Conservation (phyloP, 2,797 vertebrate species). For the Megalops cyprinoides region DNA sequence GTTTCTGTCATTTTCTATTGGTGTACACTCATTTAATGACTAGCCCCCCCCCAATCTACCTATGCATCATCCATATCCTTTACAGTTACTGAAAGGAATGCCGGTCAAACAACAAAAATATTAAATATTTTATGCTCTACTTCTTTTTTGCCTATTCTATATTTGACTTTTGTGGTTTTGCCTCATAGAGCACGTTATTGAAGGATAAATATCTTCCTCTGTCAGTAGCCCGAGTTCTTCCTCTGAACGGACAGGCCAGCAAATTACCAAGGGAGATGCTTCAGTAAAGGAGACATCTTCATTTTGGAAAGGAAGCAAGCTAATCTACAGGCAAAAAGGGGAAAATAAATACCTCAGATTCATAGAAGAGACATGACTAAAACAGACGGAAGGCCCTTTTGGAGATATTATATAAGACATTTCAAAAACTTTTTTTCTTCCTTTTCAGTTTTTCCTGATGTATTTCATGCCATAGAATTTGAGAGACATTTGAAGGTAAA, state of each 20-base stretch:
- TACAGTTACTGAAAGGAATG: constrained; percentile 5
- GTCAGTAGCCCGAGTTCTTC: neutral
- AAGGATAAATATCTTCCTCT: constrained; percentile 5
- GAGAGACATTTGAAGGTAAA: too few relatives aligned
- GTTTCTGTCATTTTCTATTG: too few relatives aligned
- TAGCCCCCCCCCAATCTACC: neutral
- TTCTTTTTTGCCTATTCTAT: constrained; percentile 5
- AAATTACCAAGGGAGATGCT: neutral
- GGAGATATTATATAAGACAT: neutral
- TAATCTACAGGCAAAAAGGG: constrained; percentile 8
- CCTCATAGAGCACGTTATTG: constrained; percentile 15
- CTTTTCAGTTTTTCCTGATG: neutral
- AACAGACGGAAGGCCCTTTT: neutral
- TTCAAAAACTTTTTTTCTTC: neutral
- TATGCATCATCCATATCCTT: neutral
- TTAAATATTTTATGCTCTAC: constrained; percentile 6
- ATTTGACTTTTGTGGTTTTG: constrained; percentile 21
- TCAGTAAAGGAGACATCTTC: neutral
- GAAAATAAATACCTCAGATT: constrained; percentile 7
- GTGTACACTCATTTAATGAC: constrained; percentile 34
- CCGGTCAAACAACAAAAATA: neutral
- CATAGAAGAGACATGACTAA: constrained; percentile 10
- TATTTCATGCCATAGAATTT: too few relatives aligned
- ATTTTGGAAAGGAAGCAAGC: constrained; percentile 25
- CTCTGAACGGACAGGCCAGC: neutral